phyloP scores from a whole-genome alignment of 2,888 invertebrate genomes.

The Kryphioiulus occultus region DNA sequence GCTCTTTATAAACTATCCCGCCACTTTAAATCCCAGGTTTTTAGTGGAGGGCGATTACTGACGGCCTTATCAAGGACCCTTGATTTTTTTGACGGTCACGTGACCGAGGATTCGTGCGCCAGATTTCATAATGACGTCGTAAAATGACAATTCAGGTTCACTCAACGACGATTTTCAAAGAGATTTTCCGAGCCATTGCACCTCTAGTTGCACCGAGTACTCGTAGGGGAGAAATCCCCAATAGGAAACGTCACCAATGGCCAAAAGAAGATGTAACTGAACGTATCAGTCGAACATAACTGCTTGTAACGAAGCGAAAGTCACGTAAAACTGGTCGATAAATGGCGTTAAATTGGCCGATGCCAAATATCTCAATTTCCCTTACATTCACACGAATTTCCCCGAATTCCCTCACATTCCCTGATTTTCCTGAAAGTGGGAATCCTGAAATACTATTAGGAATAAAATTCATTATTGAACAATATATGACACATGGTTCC shows the following conservation, averaged over 20 bases:
- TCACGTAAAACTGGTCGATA: no score
- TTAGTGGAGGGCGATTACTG: neutral
- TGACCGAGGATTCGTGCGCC: neutral
- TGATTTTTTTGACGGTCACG: neutral
- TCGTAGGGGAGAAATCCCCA: constrained; percentile 9
- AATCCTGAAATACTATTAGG: no score
- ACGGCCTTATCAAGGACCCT: neutral
- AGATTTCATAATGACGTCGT: constrained; percentile 23
- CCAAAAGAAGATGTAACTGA: neutral
- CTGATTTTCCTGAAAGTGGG: no score
- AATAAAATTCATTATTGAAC: no score
- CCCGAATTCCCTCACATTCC: no score
- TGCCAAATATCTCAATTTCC: no score
- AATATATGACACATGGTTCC: no score
- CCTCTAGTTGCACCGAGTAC: neutral
- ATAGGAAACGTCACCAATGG: neutral
- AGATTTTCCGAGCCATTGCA: constrained; percentile 17
- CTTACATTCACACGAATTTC: no score
- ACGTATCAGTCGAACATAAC: neutral
- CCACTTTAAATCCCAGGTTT: neutral
- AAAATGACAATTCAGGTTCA: constrained; percentile 16
- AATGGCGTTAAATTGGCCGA: no score
- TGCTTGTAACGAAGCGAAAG: no score
- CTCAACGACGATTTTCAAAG: neutral
- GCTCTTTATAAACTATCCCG: constrained; percentile 17